phyloP scores from a whole-genome alignment of 1,140 invertebrate species.

The Trichonephila clavipes region DNA sequence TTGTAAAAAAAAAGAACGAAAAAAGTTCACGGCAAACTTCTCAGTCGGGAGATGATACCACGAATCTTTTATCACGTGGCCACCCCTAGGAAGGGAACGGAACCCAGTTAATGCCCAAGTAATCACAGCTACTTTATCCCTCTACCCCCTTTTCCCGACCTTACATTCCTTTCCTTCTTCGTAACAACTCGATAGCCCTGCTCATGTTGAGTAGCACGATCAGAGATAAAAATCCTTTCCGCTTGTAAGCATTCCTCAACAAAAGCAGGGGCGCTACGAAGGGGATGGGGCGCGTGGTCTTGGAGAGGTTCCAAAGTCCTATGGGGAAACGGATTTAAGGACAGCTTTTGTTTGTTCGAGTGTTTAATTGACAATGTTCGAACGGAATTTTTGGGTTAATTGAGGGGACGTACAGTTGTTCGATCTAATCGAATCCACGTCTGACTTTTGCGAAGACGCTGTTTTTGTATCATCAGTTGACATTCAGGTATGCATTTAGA shows the following conservation, averaged over 20 bases:
- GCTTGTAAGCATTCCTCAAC: not conserved
- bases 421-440: not conserved
- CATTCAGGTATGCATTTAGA: too few relatives aligned
- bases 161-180: not conserved
- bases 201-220: conserved; percentile 35
- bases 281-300: not conserved
- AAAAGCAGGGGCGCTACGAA: not conserved
- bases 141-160: not conserved
- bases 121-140: conserved; percentile 17
- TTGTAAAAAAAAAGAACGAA: not conserved
- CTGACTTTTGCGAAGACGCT: too few relatives aligned
- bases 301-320: conserved; percentile 49
- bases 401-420: not conserved
- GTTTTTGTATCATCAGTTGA: too few relatives aligned
- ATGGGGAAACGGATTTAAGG: conserved; percentile 17
- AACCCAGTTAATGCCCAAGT: conserved; percentile 52
- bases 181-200: conserved; percentile 40
- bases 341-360: conserved; percentile 47
- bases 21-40: not conserved
- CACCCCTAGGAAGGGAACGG: not conserved
- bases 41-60: not conserved
- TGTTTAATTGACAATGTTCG: conserved; percentile 53
- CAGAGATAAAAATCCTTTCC: conserved; percentile 53
- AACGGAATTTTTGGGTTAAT: conserved; percentile 34
- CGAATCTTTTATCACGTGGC: conserved; percentile 29